These are phyloP conservation scores for Crotalus helleri DNA, from an alignment of 2,113 vertebrate genomes.

Conservation along the genomic window DNA sequence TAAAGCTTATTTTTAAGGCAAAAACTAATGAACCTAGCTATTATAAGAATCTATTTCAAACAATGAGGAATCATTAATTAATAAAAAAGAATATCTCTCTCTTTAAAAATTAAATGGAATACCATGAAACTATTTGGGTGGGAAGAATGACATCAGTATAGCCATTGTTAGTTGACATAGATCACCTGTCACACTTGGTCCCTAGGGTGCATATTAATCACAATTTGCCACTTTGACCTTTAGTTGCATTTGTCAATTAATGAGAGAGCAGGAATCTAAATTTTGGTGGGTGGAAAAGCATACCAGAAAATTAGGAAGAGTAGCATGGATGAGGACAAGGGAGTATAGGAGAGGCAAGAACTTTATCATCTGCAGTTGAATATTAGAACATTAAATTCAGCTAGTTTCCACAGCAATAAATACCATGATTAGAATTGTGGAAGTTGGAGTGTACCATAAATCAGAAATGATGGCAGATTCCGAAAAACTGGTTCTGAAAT, in stretches of 20 bases:
- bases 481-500: slow-evolving; percentile 23
- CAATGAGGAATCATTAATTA: slow-evolving; percentile 53
- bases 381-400: not conserved
- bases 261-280: slow-evolving; percentile 24
- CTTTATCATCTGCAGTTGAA: not conserved
- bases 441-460: not conserved
- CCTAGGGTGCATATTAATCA: slow-evolving; percentile 54
- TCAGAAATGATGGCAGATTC: slow-evolving; percentile 2
- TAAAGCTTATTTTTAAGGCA: slow-evolving; percentile 26
- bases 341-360: not conserved
- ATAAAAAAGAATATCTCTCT: slow-evolving; percentile 47
- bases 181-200: slow-evolving; percentile 64
- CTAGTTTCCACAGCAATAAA: not conserved
- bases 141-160: slow-evolving; percentile 37
- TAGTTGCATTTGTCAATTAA: slow-evolving; percentile 53
- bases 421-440: not conserved
- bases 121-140: slow-evolving; percentile 43
- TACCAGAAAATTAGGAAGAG: slow-evolving; percentile 41
- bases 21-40: slow-evolving; percentile 22
- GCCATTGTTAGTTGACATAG: slow-evolving; percentile 62
- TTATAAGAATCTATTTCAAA: slow-evolving; percentile 33
- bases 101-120: slow-evolving; percentile 12
- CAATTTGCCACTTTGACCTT: slow-evolving; percentile 63
- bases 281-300: slow-evolving; percentile 24
- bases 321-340: slow-evolving; percentile 30